Evolutionary conservation across 2,113 vertebrate species (phyloP).

Genomic region (Cynoglossus semilaevis): DNA sequence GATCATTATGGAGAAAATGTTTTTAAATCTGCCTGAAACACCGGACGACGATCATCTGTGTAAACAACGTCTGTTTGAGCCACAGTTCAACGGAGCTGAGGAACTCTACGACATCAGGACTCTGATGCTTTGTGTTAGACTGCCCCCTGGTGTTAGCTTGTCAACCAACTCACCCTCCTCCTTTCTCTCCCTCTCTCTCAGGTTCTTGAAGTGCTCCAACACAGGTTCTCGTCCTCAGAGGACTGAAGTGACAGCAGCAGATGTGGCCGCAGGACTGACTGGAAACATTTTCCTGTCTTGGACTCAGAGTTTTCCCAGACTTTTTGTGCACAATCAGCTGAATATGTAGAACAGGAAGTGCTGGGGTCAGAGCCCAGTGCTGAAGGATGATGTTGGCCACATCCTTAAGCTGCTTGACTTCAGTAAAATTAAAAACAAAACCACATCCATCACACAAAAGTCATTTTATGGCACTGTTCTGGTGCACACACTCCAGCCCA

Average conservation of each 20-base stretch:
- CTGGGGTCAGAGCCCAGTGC: conserved; percentile 38
- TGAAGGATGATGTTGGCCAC: conserved; percentile 37
- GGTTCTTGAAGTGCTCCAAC: too few relatives aligned
- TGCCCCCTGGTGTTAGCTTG: conserved; percentile 61
- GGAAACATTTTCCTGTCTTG: conserved; percentile 53
- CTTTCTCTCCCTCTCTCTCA: not conserved
- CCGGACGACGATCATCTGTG: conserved; percentile 30
- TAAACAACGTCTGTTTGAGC: conserved; percentile 35
- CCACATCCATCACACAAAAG: too few relatives aligned
- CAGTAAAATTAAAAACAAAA: too few relatives aligned
- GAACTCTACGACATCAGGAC: not conserved
- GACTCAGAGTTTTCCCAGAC: conserved; percentile 61
- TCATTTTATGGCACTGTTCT: too few relatives aligned
- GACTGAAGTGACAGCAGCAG: conserved; percentile 62
- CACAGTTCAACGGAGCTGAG: conserved; percentile 12
- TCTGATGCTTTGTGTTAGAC: conserved; percentile 57
- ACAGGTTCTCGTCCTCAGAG: conserved; percentile 39
- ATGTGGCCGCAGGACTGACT: conserved; percentile 66
- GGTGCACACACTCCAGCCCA: too few relatives aligned
- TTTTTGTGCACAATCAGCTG: conserved; percentile 53
- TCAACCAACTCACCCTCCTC: not conserved
- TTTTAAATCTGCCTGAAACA: conserved; percentile 33
- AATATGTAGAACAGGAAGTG: conserved; percentile 54
- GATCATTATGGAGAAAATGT: conserved; percentile 40
- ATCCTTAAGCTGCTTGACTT: too few relatives aligned